These are phyloP conservation scores for Eptatretus atami DNA, from an alignment of 2,797 vertebrate species.

Conservation along the genomic window DNA sequence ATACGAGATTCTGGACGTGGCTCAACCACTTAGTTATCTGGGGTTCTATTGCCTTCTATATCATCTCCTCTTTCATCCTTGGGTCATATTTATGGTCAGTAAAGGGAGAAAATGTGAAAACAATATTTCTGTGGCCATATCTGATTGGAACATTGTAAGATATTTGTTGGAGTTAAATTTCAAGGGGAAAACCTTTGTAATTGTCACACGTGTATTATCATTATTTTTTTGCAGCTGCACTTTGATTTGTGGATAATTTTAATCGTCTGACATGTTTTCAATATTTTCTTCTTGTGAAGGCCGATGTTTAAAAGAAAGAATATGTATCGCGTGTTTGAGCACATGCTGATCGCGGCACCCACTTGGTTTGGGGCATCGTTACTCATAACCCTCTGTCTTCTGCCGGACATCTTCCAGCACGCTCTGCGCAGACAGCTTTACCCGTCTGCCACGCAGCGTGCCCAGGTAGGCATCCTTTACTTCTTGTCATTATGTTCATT, in stretches of 20 bases:
- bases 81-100: neutral
- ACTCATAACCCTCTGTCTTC: constrained; percentile 52
- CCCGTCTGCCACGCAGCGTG: constrained; percentile 73
- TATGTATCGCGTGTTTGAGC: constrained; percentile 90
- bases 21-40: neutral
- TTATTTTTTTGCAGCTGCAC: no score
- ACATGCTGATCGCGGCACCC: constrained; percentile 69
- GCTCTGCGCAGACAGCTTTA: constrained; percentile 50
- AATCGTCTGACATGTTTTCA: neutral
- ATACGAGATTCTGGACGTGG: neutral
- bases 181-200: no score
- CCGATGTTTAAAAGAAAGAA: constrained; percentile 81
- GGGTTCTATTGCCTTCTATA: neutral
- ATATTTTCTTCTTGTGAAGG: constrained; percentile 21
- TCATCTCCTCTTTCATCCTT: neutral
- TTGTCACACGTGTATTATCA: no score
- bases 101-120: no score
- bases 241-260: neutral
- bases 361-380: constrained; percentile 86
- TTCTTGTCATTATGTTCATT: no score
- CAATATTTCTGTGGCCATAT: no score
- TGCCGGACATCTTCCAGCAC: constrained; percentile 71
- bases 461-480: constrained; percentile 25
- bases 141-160: no score
- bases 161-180: no score